phyloP scores from a whole-genome alignment of 2,113 vertebrate species.

The Scytalopus superciliaris region DNA sequence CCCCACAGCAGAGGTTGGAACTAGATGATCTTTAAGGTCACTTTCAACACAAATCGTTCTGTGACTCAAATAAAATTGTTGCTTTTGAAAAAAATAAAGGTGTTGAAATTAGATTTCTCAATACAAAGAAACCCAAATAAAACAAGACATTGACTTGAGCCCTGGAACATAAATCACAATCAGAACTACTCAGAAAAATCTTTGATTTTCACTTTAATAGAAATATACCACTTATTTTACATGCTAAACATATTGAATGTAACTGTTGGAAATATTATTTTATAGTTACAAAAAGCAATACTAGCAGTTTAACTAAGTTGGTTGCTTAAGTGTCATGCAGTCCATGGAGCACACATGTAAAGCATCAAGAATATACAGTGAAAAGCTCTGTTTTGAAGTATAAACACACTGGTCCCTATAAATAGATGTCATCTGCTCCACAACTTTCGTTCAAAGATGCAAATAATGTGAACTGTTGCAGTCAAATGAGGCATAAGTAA shows the following conservation, averaged over 20 bases:
- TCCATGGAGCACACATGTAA: neutral
- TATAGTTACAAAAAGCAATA: neutral
- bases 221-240: no score
- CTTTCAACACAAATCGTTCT: neutral
- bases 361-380: neutral
- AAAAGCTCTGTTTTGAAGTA: neutral
- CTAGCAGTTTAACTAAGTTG: neutral
- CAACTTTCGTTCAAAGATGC: neutral
- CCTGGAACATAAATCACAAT: no score
- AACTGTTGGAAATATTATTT: neutral
- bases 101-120: no score
- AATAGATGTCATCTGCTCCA: neutral
- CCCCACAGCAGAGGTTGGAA: no score
- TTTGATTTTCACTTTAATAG: no score
- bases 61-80: neutral
- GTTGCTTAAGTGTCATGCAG: neutral
- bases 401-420: neutral
- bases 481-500: neutral
- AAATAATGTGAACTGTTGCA: neutral
- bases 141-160: no score
- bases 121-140: no score
- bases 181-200: no score
- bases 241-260: neutral
- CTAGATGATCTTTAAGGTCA: neutral
- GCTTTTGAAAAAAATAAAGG: no score